Percentiles rank a stretch among this genome's conserved stretches.
Evolutionary conservation across 2,797 vertebrate species (phyloP).

Genomic region (Pterois miles): DNA sequence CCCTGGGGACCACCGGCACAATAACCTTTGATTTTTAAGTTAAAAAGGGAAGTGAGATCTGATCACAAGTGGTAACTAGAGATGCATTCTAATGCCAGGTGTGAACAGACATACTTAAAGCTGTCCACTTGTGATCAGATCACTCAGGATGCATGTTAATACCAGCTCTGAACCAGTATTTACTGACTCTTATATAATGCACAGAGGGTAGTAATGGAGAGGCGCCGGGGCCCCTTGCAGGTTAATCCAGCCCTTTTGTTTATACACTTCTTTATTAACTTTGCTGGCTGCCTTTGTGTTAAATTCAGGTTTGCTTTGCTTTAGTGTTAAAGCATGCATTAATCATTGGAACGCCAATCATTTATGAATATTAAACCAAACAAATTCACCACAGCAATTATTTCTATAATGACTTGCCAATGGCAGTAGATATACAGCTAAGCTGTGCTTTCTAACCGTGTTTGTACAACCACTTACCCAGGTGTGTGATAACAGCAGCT

Average conservation of each 20-base stretch:
- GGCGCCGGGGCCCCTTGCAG: neutral
- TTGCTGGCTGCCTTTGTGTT: neutral
- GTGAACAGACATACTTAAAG: too few species aligned
- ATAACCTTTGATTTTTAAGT: too few species aligned
- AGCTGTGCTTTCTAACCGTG: neutral
- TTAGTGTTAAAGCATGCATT: neutral
- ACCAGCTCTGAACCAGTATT: neutral
- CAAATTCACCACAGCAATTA: neutral
- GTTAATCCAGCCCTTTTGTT: neutral
- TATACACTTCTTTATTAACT: neutral
- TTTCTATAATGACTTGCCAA: neutral
- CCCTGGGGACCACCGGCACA: too few species aligned
- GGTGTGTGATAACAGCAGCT: neutral
- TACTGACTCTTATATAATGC: neutral
- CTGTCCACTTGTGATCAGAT: too few species aligned
- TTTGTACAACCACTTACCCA: neutral
- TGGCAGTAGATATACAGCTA: neutral
- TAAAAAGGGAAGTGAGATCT: too few species aligned
- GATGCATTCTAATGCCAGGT: too few species aligned
- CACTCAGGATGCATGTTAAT: too few species aligned
- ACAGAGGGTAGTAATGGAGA: neutral
- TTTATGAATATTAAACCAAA: neutral
- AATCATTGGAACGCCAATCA: neutral
- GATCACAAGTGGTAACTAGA: too few species aligned
- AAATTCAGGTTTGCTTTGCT: neutral